These are phyloP conservation scores for Emmelina monodactyla DNA, from an alignment of 2,888 invertebrate genomes.

Conservation along the genomic window DNA sequence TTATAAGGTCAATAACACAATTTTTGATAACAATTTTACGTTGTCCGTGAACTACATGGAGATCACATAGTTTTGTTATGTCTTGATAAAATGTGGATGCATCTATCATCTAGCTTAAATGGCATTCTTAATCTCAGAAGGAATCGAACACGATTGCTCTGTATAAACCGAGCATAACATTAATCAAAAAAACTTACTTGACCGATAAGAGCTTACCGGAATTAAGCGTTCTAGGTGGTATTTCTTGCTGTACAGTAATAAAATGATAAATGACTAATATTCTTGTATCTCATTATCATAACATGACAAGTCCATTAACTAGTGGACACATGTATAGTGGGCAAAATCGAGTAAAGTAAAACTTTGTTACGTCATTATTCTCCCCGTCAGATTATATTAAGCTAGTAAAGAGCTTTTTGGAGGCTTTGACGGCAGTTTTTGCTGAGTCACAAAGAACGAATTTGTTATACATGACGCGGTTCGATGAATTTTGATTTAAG, in stretches of 20 bases:
- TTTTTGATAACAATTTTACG: slow-evolving; percentile 8
- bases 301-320: slow-evolving; percentile 63
- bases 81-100: slow-evolving; percentile 20
- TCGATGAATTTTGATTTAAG: slow-evolving; percentile 35
- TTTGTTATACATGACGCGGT: slow-evolving; percentile 35
- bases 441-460: slow-evolving; percentile 35
- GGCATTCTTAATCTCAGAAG: neutral
- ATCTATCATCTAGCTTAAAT: slow-evolving; percentile 12
- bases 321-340: slow-evolving; percentile 33
- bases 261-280: slow-evolving; percentile 53
- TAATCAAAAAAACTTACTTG: slow-evolving; percentile 37
- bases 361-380: slow-evolving; percentile 26
- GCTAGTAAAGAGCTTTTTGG: slow-evolving; percentile 11
- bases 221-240: slow-evolving; percentile 31
- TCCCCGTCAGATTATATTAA: slow-evolving; percentile 25
- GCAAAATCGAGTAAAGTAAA: slow-evolving; percentile 26
- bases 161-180: slow-evolving; percentile 19
- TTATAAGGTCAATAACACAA: slow-evolving; percentile 44
- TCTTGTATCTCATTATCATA: slow-evolving; percentile 52
- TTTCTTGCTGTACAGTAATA: slow-evolving; percentile 30
- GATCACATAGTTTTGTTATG: slow-evolving; percentile 14
- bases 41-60: slow-evolving; percentile 7
- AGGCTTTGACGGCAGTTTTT: slow-evolving; percentile 18
- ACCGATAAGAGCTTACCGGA: slow-evolving; percentile 32
- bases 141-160: neutral